Percentiles rank a stretch among this genome's conserved stretches.
Evolutionary conservation across 2,888 invertebrate genomes (phyloP).

Genomic region (Ernsta delagoae): DNA sequence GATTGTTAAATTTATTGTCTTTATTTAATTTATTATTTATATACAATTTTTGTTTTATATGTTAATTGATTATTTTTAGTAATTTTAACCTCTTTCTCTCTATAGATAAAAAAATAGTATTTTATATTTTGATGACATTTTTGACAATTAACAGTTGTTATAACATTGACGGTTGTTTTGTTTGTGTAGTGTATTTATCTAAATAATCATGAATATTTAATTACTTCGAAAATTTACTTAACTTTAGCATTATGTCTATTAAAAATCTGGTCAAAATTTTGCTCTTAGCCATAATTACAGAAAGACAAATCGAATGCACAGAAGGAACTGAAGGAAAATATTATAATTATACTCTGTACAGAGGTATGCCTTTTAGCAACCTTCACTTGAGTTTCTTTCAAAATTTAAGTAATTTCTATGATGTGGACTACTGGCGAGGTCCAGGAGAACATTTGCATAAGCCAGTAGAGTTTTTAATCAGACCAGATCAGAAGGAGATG

Average conservation of each 20-base stretch:
- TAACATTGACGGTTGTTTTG: no score
- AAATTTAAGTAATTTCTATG: slow-evolving; percentile 48
- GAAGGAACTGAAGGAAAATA: slow-evolving; percentile 51
- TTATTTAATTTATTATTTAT: background rate
- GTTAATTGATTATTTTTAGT: background rate
- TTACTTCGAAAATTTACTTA: no score
- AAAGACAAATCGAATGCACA: slow-evolving; percentile 8
- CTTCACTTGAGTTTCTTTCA: slow-evolving; percentile 53
- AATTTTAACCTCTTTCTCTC: no score
- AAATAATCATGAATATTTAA: no score
- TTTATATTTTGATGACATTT: no score
- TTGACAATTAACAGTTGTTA: no score
- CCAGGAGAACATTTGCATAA: slow-evolving; percentile 52
- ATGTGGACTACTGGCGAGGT: slow-evolving; percentile 62
- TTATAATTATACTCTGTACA: slow-evolving; percentile 61
- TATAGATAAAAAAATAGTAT: no score
- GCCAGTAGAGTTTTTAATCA: slow-evolving; percentile 63
- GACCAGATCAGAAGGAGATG: slow-evolving; percentile 49
- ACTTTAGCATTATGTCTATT: background rate
- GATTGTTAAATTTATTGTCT: slow-evolving; percentile 23
- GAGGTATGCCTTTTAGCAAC: slow-evolving; percentile 42
- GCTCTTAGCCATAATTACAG: background rate
- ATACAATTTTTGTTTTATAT: background rate
- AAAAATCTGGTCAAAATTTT: background rate
- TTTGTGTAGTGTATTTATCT: no score